These are phyloP conservation scores for Peromyscus californicus DNA, from an alignment of 2,113 vertebrate species.

Conservation along the genomic window DNA sequence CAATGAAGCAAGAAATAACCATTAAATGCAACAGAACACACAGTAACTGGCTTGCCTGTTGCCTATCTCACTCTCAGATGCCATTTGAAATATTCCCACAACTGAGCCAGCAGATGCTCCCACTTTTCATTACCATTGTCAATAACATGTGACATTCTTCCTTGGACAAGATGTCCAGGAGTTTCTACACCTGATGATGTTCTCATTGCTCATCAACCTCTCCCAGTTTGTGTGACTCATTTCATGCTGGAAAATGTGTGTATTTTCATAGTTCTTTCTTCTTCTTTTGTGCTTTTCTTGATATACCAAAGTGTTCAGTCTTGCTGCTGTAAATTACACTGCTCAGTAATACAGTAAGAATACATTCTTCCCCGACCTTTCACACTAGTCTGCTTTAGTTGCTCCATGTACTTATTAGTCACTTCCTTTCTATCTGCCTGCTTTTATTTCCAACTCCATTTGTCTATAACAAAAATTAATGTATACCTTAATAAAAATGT, in stretches of 20 bases:
- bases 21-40: neutral
- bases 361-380: neutral
- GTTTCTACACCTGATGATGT: neutral
- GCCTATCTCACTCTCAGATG: neutral
- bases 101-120: neutral
- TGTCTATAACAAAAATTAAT: constrained; percentile 55
- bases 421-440: constrained; percentile 14
- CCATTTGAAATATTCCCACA: neutral
- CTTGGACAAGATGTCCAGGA: neutral
- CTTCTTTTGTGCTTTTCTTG: neutral
- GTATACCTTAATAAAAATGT: constrained; percentile 41
- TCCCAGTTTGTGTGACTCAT: neutral
- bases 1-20: neutral
- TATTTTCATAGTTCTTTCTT: neutral
- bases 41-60: neutral
- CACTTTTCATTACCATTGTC: neutral
- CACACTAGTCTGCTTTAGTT: neutral
- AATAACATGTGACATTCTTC: neutral
- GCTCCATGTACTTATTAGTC: neutral
- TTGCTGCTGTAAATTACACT: neutral
- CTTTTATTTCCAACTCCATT: constrained; percentile 50
- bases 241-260: neutral
- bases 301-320: neutral
- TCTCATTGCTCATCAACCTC: neutral
- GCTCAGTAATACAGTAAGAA: constrained; percentile 6